Conservation (phyloP, 2,113 vertebrate species). For the Pomatorhinus ruficollis region DNA sequence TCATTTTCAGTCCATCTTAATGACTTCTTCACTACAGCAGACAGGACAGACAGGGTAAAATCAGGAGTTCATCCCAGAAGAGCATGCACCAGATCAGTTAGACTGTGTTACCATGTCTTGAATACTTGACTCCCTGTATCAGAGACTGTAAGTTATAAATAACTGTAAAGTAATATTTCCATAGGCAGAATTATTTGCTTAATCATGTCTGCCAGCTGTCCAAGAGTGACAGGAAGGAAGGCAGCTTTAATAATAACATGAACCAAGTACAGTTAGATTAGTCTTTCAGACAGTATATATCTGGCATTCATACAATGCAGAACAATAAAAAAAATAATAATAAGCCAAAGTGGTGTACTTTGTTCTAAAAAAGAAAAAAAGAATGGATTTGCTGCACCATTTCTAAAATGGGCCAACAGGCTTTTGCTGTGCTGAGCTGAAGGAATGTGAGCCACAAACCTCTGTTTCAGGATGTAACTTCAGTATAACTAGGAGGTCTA, state of each 20-base stretch:
- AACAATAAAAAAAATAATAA: neutral
- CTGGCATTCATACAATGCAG: neutral
- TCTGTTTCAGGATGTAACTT: neutral
- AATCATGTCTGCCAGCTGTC: neutral
- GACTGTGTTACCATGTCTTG: neutral
- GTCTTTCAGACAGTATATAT: neutral
- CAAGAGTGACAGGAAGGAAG: neutral
- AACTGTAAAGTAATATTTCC: neutral
- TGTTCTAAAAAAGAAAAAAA: neutral
- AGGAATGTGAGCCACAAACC: neutral
- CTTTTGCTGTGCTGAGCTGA: neutral
- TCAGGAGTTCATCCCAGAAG: neutral
- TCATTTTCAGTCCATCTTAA: neutral
- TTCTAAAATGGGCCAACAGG: neutral
- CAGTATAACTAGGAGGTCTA: neutral
- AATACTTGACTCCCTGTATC: neutral
- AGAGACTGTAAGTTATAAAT: neutral
- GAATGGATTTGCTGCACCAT: neutral
- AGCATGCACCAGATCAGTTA: neutral
- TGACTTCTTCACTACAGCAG: neutral
- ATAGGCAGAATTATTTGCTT: slow-evolving; percentile 8
- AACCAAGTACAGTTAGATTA: neutral
- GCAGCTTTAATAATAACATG: neutral
- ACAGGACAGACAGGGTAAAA: neutral
- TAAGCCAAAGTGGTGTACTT: neutral